Conservation (phyloP, 2,888 invertebrate species). For the Dolichopus griseipennis region DNA sequence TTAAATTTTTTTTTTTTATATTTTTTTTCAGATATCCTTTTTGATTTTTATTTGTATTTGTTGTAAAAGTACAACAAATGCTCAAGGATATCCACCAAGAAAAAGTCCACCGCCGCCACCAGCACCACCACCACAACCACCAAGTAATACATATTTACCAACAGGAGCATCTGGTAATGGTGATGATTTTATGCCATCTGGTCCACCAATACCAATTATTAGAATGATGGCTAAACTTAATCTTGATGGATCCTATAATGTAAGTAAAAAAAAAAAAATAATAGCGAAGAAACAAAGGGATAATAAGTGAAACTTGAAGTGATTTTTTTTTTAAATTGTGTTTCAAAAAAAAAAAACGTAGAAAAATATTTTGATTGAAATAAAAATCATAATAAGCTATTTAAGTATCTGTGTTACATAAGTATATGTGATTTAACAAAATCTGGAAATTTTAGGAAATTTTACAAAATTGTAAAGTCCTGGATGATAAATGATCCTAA, state of each 20-base stretch:
- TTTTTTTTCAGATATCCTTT: neutral
- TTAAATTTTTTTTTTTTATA: neutral
- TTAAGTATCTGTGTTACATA: too few relatives aligned
- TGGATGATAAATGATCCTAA: too few relatives aligned
- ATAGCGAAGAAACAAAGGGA: too few relatives aligned
- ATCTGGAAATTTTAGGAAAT: too few relatives aligned
- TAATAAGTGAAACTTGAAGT: too few relatives aligned
- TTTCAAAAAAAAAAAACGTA: too few relatives aligned
- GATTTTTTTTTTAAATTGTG: too few relatives aligned
- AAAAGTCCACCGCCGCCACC: neutral
- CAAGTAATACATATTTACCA: slow-evolving; percentile 27
- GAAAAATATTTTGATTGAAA: too few relatives aligned
- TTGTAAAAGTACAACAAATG: neutral
- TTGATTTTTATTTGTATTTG: neutral
- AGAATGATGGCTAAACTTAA: slow-evolving; percentile 37
- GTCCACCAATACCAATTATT: slow-evolving; percentile 35
- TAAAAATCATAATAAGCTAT: too few relatives aligned
- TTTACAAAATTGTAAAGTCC: too few relatives aligned
- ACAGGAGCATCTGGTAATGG: slow-evolving; percentile 23
- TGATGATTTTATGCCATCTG: slow-evolving; percentile 26
- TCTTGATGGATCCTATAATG: slow-evolving; percentile 39
- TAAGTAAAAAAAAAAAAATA: slow-evolving; percentile 20
- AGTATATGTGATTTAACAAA: too few relatives aligned
- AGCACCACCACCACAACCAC: neutral
- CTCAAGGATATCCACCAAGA: neutral